Evolutionary conservation across 2,113 vertebrate species (phyloP), one percentile per base, ranked within the genome.

Genomic region (Cyphomyrus discorhynchus): DNA sequence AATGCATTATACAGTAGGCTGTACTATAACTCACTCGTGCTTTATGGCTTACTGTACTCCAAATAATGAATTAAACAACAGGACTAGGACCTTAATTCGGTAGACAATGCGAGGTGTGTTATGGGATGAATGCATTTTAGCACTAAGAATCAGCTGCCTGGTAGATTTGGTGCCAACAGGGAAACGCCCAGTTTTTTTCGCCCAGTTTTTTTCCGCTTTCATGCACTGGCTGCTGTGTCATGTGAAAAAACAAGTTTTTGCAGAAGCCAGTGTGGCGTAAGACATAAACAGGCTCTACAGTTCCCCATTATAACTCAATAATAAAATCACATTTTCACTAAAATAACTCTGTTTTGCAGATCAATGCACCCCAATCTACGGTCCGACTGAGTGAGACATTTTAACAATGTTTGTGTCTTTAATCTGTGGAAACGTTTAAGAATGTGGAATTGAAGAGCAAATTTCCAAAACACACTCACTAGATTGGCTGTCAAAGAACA

Each of bases 181-280:
- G 70, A 21, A 89, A 82, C 70, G 11, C 24, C 88, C 31, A n/a
- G 9, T 3, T 31, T 70, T 58, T n/a, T 62, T 39, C 39, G 39
- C 39, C 3, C 46, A 21, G 5, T 7, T 24, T 62, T 53, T 21
- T 56, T 88, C 11, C 10, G 2, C 49, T 86, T 52, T 89, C 47
- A 89, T 70, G 45, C 24, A 42, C 46, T 89, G 88, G 24, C 56
- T 62, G 56, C 56, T 62, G 24, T 62, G 56, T 89, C 49, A 56
- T n/a, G 74, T 58, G 31, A 17, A 83, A 84, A 8, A 56, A 50
- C 80, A 47, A 46, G 53, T 21, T 24, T 13, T 46, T 84, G 42
- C 80, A 89, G 80, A 85, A 62, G 52, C 39, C 77, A 85, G 31
- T 35, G 66, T 89, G 19, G 87, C 13, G 31, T 62, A 80, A 89